Base-by-base conservation (phyloP, 2,888 invertebrate species). In the Sepioteuthis lessoniana region DNA sequence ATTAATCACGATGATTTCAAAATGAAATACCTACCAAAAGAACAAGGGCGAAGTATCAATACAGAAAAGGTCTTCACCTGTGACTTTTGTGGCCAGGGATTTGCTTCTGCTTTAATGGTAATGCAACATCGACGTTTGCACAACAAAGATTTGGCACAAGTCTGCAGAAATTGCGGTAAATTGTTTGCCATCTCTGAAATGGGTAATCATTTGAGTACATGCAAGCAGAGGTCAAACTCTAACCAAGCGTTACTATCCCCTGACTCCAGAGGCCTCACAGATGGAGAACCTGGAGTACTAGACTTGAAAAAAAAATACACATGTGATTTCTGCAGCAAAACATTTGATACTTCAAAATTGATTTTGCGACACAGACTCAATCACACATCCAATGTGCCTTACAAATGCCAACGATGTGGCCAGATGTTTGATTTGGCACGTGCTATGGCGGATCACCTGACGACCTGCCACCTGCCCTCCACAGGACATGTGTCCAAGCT, bases 11-110 rank as follows among this genome's bases (percentile, higher is more conserved):
- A 19, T 0, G 76, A 76, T n/a, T 76, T 76, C 0, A 76, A 76
- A 35, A 76, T 76, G 76, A 76, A 76, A 13, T 76, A 76, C n/a
- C 16, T 35, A n/a, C 35, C 35, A 4, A 76, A 76, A n/a, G 76
- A 76, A 76, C n/a, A n/a, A 16, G 16, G 76, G 7, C 16, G n/a
- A n/a, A 35, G n/a, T 16, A 13, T 76, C 1, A n/a, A 76, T 3
- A 16, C n/a, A n/a, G 76, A 76, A 16, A 92, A 92, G n/a, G 47
- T 92, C n/a, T 92, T 92, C 19, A 42, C 42, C 31, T 92, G 92
- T 31, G 92, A 92, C 38, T 92, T 92, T 46, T 92, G 92, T 13
- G 92, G 92, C n/a, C 92, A 92, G 31, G 92, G 46, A 46, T 92
- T 92, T 46, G 92, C 92, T 31, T 47, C 46, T 31, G n/a, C n/a